These are phyloP conservation scores for Acanthosepion esculentum DNA, from an alignment of 2,888 invertebrate genomes.

Conservation along the genomic window DNA sequence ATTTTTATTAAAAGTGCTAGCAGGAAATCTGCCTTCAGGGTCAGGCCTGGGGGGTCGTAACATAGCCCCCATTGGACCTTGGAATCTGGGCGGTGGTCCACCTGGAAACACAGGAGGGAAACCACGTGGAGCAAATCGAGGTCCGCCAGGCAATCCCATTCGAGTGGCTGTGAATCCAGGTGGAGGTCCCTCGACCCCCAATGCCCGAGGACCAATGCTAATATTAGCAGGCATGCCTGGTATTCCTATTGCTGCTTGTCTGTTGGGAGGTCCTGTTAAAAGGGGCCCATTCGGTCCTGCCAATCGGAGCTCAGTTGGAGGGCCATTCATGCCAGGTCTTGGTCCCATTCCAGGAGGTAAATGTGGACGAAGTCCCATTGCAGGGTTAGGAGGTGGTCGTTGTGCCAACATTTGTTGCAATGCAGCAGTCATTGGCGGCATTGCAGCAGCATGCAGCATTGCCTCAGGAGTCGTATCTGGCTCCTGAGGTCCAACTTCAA, in stretches of 20 bases:
- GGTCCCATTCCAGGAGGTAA: constrained; percentile 45
- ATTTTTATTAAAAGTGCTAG: not conserved
- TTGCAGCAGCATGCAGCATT: not conserved
- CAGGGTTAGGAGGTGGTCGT: constrained; percentile 18
- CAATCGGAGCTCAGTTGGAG: constrained; percentile 33
- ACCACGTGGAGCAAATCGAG: constrained; percentile 35
- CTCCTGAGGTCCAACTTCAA: not conserved
- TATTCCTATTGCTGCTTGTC: constrained; percentile 25
- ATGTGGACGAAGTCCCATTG: constrained; percentile 1
- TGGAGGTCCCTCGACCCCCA: constrained; percentile 41
- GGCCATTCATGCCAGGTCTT: constrained; percentile 46
- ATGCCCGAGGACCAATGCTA: constrained; percentile 39
- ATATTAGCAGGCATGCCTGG: constrained; percentile 46
- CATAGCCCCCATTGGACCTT: constrained; percentile 53
- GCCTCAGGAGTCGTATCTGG: not conserved
- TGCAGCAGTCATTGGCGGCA: constrained; percentile 25
- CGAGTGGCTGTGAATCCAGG: constrained; percentile 25
- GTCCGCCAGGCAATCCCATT: constrained; percentile 44
- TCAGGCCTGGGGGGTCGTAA: constrained; percentile 54
- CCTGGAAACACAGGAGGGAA: constrained; percentile 49
- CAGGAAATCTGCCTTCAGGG: constrained; percentile 48
- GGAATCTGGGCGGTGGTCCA: constrained; percentile 53
- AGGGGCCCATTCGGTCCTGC: constrained; percentile 44
- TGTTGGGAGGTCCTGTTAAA: constrained; percentile 42
- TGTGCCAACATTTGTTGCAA: constrained; percentile 39